Conservation (phyloP, 2,113 vertebrate genomes). For the Vulpes lagopus region DNA sequence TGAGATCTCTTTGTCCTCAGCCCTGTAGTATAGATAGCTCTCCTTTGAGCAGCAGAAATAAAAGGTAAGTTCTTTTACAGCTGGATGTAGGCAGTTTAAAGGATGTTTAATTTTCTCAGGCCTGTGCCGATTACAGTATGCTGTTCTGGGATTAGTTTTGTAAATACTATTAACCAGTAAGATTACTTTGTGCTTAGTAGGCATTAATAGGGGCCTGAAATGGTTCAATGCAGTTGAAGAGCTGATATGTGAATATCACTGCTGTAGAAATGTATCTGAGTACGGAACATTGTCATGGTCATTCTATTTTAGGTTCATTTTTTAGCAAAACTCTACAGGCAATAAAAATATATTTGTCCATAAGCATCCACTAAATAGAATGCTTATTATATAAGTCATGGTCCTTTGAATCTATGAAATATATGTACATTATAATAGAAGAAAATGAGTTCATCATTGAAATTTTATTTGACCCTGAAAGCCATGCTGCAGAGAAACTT, state of each 20-base stretch:
- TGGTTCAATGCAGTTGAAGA: neutral
- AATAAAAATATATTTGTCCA: neutral
- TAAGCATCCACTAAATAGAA: neutral
- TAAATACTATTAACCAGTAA: neutral
- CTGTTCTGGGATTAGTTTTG: neutral
- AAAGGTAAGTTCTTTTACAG: neutral
- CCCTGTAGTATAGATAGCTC: neutral
- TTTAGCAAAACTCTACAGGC: neutral
- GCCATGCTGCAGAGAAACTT: neutral
- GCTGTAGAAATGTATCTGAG: neutral
- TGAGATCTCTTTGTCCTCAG: neutral
- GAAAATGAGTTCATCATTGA: neutral
- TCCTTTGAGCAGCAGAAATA: neutral
- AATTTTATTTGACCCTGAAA: conserved; percentile 13
- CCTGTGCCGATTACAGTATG: neutral
- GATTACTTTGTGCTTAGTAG: neutral
- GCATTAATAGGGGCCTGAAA: neutral
- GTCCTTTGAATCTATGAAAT: neutral
- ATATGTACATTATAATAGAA: neutral
- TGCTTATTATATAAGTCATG: neutral
- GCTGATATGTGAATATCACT: neutral
- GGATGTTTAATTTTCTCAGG: neutral
- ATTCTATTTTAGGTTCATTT: conserved; percentile 10
- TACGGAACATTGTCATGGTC: neutral
- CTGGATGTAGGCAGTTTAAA: neutral